phyloP scores from a whole-genome alignment of 1,140 invertebrate species.

The Drosophila insularis region DNA sequence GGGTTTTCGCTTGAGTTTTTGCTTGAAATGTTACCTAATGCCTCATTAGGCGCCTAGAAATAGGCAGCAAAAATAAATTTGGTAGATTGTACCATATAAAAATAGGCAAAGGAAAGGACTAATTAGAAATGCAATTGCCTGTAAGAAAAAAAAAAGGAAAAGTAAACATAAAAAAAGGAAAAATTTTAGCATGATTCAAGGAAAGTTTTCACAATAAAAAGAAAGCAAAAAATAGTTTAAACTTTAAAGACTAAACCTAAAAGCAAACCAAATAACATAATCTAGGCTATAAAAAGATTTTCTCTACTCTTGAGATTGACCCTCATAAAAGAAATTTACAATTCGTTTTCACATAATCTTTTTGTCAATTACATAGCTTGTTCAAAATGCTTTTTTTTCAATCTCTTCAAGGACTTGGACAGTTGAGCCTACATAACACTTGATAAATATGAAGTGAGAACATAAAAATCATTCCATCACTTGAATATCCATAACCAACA shows the following conservation, averaged over 20 bases:
- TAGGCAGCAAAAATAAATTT: constrained; percentile 30
- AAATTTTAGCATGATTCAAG: too few relatives aligned
- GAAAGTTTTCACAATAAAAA: too few relatives aligned
- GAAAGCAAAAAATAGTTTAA: too few relatives aligned
- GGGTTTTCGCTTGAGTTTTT: not conserved
- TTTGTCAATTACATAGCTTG: not conserved
- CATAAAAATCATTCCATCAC: constrained; percentile 38
- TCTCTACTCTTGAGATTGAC: too few relatives aligned
- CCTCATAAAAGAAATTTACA: too few relatives aligned
- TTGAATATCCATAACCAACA: constrained; percentile 28
- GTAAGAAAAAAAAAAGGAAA: not conserved
- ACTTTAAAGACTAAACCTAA: too few relatives aligned
- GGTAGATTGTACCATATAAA: not conserved
- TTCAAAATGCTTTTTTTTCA: not conserved
- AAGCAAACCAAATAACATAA: too few relatives aligned
- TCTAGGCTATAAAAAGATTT: too few relatives aligned
- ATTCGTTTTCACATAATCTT: not conserved
- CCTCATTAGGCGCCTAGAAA: constrained; percentile 57
- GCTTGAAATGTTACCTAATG: constrained; percentile 48
- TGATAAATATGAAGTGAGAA: constrained; percentile 24
- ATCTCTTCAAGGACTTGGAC: not conserved
- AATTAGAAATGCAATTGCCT: constrained; percentile 3
- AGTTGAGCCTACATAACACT: constrained; percentile 9
- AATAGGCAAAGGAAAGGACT: not conserved
- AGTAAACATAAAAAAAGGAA: not conserved